A percentile compares a stretch with the other conserved stretches of the same genome.
Evolutionary conservation across 2,888 invertebrate species (phyloP).

Genomic region (Philereme transversata): DNA sequence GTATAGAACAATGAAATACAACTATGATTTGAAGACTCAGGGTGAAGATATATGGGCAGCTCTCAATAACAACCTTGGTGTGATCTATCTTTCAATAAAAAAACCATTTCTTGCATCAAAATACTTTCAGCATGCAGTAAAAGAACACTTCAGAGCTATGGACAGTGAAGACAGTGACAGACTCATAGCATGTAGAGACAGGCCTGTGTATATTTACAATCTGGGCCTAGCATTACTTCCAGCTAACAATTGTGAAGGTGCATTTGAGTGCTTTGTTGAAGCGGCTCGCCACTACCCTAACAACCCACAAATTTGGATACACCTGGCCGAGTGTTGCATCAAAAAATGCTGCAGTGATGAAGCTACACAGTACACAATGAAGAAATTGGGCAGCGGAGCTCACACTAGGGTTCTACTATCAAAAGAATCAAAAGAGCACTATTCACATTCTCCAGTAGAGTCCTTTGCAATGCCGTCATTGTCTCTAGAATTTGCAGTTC

Average conservation of each 20-base stretch:
- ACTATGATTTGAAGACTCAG: slow-evolving; percentile 70
- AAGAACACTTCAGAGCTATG: slow-evolving; percentile 85
- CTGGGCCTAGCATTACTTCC: slow-evolving; percentile 93
- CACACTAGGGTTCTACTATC: slow-evolving; percentile 70
- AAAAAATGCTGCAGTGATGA: slow-evolving; percentile 86
- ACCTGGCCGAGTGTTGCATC: slow-evolving; percentile 97
- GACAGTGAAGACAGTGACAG: slow-evolving; percentile 72
- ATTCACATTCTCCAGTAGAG: slow-evolving; percentile 80
- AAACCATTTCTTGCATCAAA: slow-evolving; percentile 92
- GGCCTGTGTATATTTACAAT: slow-evolving; percentile 90
- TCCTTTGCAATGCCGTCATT: slow-evolving; percentile 94
- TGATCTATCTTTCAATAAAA: slow-evolving; percentile 90
- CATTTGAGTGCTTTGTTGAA: slow-evolving; percentile 95
- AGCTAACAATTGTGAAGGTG: slow-evolving; percentile 90
- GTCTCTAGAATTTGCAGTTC: slow-evolving; percentile 94
- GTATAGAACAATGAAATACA: slow-evolving; percentile 66
- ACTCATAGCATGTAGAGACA: slow-evolving; percentile 70
- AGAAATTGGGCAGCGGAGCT: slow-evolving; percentile 75
- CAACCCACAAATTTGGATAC: slow-evolving; percentile 95
- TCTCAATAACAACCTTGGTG: slow-evolving; percentile 92
- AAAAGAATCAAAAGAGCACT: slow-evolving; percentile 71
- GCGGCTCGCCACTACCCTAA: slow-evolving; percentile 93
- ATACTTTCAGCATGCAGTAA: slow-evolving; percentile 91
- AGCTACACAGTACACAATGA: slow-evolving; percentile 70
- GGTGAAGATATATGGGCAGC: slow-evolving; percentile 81